Percentiles rank a stretch among this genome's conserved stretches.
Conservation (phyloP, 1,140 invertebrate species). For the Drosophila chauvacae region DNA sequence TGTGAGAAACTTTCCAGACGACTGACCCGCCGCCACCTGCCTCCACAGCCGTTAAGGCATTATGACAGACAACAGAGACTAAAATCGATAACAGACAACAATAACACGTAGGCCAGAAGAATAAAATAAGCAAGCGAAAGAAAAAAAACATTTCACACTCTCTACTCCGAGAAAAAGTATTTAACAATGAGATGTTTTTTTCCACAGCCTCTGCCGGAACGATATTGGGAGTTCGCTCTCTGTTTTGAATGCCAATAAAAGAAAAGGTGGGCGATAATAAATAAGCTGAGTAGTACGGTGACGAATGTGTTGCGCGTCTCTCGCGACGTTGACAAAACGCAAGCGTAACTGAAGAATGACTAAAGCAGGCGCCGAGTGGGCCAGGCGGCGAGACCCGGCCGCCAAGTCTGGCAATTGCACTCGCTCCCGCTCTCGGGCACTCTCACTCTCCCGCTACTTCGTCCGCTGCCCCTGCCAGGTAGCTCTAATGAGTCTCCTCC, state of each 20-base stretch:
- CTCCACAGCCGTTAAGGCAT: slow-evolving; percentile 34
- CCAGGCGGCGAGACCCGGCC: slow-evolving; percentile 58
- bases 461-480: slow-evolving; percentile 19
- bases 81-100: slow-evolving; percentile 59
- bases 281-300: slow-evolving; percentile 18
- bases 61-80: slow-evolving; percentile 29
- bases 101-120: slow-evolving; percentile 23
- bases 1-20: slow-evolving; percentile 60
- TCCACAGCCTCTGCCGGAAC: slow-evolving; percentile 12
- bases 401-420: slow-evolving; percentile 58
- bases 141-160: slow-evolving; percentile 50
- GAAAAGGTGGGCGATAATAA: neutral
- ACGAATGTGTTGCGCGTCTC: slow-evolving; percentile 57
- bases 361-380: slow-evolving; percentile 73
- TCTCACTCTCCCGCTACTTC: slow-evolving; percentile 4
- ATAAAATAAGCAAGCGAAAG: slow-evolving; percentile 6
- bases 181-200: slow-evolving; percentile 44
- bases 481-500: slow-evolving; percentile 40
- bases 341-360: slow-evolving; percentile 82
- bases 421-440: slow-evolving; percentile 27
- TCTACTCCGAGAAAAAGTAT: slow-evolving; percentile 16
- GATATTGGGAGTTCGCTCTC: slow-evolving; percentile 6
- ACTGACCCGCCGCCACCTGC: slow-evolving; percentile 21
- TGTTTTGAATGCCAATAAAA: slow-evolving; percentile 37
- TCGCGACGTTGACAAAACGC: slow-evolving; percentile 80